A percentile compares a stretch with the other conserved stretches of the same genome.
These are phyloP conservation scores for Pardalotus punctatus DNA, from an alignment of 2,113 vertebrate species.

Conservation along the genomic window DNA sequence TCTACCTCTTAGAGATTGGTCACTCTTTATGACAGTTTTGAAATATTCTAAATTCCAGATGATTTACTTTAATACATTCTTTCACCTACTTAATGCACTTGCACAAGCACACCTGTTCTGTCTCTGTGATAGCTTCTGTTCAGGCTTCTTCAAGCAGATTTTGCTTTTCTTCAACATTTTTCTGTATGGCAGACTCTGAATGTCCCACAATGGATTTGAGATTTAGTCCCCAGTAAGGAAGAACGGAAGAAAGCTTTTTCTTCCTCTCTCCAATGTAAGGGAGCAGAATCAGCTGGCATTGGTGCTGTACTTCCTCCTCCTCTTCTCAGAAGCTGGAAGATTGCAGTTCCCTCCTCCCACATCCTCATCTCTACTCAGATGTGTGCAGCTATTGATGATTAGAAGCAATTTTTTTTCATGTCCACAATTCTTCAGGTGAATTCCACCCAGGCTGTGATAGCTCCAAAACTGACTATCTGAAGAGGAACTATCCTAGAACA, in stretches of 20 bases:
- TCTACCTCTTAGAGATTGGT: neutral
- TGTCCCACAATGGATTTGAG: neutral
- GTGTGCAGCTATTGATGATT: conserved; percentile 3
- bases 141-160: neutral
- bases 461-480: neutral
- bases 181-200: neutral
- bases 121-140: neutral
- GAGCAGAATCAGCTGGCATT: neutral
- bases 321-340: conserved; percentile 45
- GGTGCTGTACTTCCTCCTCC: neutral
- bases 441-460: conserved; percentile 33
- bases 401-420: neutral
- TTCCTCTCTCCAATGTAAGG: neutral
- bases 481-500: conserved; percentile 41
- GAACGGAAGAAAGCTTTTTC: neutral
- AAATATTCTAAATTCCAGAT: neutral
- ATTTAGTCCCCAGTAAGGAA: neutral
- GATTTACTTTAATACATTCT: neutral
- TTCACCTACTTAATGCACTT: neutral
- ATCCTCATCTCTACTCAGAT: conserved; percentile 29
- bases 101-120: neutral
- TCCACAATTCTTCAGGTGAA: conserved; percentile 55
- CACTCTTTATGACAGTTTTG: neutral
- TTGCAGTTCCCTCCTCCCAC: conserved; percentile 18
- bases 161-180: neutral